Base-by-base conservation (phyloP, 2,797 vertebrate species). In the Scleropages formosus region DNA sequence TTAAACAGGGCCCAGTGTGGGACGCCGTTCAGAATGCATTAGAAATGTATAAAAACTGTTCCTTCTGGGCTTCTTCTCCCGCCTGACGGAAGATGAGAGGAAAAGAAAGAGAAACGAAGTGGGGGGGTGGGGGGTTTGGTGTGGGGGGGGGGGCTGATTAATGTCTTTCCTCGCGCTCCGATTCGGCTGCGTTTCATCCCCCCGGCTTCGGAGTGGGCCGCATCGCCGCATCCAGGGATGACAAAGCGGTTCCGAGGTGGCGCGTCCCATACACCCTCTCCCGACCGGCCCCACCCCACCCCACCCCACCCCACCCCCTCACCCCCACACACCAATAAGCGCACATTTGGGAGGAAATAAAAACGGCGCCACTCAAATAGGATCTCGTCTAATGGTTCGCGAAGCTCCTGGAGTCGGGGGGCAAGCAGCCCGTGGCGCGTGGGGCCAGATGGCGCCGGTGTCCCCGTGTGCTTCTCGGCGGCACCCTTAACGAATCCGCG, bases 1-100 rank as follows among this genome's bases (percentile, higher is more conserved):
- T 92, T 89, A 88, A 91, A 90, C 77, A 13, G 69, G 53, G 66
- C 78, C n/a, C 61, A 39, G 58, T 59, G 65, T 74, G 69, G 77
- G 77, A 74, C 62, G 65, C 59, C 22, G 49, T 77, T 73, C 71
- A 68, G 63, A 69, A 74, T 67, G 26, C 66, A 78, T 69, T 73
- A 61, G 65, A 44, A 74, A 74, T 67, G 15, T 49, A 67, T 63
- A 59, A 58, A 44, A 47, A 20, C 62, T 47, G 24, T 49, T 78
- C 64, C 75, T 76, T 62, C 56, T 66, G 60, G 75, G 69, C 24
- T 64, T 53, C n/a, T 15, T 67, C 63, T 22, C 53, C 76, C 20
- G 76, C 70, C 15, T 26, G 69, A 39, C 13, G 53, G 64, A 75
- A 64, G 60, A 64, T n/a, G 73, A 31, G 61, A 39, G 60, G 16